Conservation (phyloP, 2,113 vertebrate species). For the Phaethon lepturus region DNA sequence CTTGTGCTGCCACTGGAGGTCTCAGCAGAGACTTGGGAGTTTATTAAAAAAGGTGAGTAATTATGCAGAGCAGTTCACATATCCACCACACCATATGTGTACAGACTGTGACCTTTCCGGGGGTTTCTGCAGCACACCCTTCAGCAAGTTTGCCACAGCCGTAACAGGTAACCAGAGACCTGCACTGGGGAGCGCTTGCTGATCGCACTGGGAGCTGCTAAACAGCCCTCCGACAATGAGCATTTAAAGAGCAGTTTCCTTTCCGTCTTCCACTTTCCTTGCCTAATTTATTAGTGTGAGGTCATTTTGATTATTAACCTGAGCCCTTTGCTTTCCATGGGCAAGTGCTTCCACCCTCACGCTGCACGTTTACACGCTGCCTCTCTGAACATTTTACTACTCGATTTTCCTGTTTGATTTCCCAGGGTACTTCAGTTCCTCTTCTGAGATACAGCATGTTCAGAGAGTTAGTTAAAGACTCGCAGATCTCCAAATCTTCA, state of each 20-base stretch:
- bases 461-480: constrained; percentile 48
- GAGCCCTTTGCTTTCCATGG: constrained; percentile 15
- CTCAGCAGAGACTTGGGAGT: background rate
- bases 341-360: constrained; percentile 1
- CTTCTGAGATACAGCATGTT: background rate
- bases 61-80: constrained; percentile 23
- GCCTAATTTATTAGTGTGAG: constrained; percentile 40
- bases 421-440: constrained; percentile 59
- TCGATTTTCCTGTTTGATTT: constrained; percentile 58
- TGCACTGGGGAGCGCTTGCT: background rate
- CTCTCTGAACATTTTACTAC: constrained; percentile 48
- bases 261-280: background rate
- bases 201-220: background rate
- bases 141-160: background rate
- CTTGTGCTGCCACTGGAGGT: background rate
- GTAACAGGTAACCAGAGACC: constrained; percentile 17
- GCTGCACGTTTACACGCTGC: background rate
- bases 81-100: background rate
- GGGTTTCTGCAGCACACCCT: constrained; percentile 14
- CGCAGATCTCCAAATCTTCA: background rate
- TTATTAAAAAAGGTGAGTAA: constrained; percentile 63
- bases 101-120: constrained; percentile 5
- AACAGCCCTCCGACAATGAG: constrained; percentile 27
- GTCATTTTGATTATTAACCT: constrained; percentile 56
- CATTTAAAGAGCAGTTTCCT: constrained; percentile 38